A percentile compares a stretch with the other conserved stretches of the same genome.
These are phyloP conservation scores for Rhopilema esculentum DNA, from an alignment of 30 jellyfish, hydroid and myxozoan genomes.

Conservation along the genomic window DNA sequence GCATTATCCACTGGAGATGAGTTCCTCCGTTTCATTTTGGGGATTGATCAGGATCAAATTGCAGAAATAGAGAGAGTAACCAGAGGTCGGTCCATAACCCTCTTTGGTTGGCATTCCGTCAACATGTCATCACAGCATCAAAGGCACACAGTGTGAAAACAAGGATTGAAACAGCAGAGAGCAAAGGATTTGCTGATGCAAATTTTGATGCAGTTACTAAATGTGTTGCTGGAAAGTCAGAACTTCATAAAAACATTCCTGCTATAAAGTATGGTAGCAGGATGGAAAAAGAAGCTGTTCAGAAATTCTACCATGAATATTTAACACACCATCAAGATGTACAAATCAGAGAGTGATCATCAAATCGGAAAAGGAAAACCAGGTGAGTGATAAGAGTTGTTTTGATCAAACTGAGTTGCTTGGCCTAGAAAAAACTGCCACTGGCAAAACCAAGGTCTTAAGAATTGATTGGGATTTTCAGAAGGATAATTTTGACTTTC, in stretches of 20 bases:
- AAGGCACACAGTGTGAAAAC: slow-evolving; percentile 39
- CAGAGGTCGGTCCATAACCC: slow-evolving; percentile 52
- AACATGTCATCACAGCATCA: slow-evolving; percentile 62
- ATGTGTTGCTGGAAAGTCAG: slow-evolving; percentile 19
- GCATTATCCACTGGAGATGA: background rate
- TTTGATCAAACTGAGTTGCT: too few relatives aligned
- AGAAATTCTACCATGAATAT: slow-evolving; percentile 8
- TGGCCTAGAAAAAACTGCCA: too few relatives aligned
- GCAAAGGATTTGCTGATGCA: slow-evolving; percentile 35
- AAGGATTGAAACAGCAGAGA: slow-evolving; percentile 9
- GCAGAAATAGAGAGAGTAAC: slow-evolving; percentile 35
- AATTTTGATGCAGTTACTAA: background rate
- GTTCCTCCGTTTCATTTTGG: background rate
- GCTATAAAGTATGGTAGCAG: slow-evolving; percentile 67
- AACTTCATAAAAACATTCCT: slow-evolving; percentile 34
- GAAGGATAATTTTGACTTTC: too few relatives aligned
- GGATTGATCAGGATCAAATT: background rate
- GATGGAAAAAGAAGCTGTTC: slow-evolving; percentile 63
- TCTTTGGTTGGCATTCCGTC: slow-evolving; percentile 32
- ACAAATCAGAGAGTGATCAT: background rate
- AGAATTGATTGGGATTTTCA: too few relatives aligned
- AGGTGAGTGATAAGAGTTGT: too few relatives aligned
- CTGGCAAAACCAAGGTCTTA: too few relatives aligned
- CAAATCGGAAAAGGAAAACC: too few relatives aligned
- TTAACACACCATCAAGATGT: background rate